A percentile compares a stretch with the other conserved stretches of the same genome.
Evolutionary conservation across 2,797 vertebrate species (phyloP).

Genomic region (Otus scops): DNA sequence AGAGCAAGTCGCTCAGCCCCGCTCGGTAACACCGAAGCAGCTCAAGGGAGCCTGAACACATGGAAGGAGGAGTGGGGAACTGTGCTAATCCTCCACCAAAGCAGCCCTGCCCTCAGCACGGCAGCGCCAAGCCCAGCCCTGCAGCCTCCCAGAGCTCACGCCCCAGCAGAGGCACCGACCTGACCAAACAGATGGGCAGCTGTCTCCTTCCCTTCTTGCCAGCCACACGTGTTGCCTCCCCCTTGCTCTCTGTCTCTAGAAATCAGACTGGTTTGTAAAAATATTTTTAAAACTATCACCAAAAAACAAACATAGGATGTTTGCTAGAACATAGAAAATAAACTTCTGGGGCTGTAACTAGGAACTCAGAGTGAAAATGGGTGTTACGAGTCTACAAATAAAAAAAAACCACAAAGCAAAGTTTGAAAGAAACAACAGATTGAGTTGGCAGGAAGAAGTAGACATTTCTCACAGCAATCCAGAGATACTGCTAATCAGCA

Average conservation of each 20-base stretch:
- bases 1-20: neutral
- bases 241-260: neutral
- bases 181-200: neutral
- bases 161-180: neutral
- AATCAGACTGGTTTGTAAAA: neutral
- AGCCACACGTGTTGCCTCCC: accelerated
- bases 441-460: neutral
- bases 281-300: neutral
- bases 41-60: neutral
- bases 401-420: neutral
- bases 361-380: neutral
- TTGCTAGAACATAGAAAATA: neutral
- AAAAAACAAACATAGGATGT: neutral
- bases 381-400: neutral
- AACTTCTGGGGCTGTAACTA: neutral
- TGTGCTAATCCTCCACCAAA: neutral
- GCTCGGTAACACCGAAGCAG: neutral
- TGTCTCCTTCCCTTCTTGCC: neutral
- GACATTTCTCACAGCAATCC: neutral
- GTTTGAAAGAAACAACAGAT: neutral
- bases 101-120: neutral
- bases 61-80: neutral
- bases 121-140: neutral
- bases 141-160: neutral
- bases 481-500: neutral